Base-by-base conservation (phyloP, 2,797 vertebrate genomes). In the Sebastes wilsoni region DNA sequence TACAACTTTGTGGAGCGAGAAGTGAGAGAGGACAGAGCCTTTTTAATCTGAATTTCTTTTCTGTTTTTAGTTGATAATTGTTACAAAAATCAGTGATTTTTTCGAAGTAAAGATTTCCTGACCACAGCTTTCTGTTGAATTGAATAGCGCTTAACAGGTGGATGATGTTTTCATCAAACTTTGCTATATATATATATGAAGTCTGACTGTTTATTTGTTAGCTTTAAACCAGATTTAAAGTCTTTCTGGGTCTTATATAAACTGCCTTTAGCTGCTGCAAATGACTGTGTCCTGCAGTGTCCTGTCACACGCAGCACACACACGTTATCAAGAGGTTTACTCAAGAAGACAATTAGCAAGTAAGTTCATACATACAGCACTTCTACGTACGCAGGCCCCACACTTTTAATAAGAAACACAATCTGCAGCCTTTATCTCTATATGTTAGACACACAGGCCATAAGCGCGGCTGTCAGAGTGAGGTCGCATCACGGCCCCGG, bases 351-450 rank as follows among this genome's bases (percentile, higher is more conserved):
- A 88, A 83, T 96, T 96, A 95, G 91, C 85, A 52, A 66, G 86
- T 36, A 75, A 88, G 82, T 90, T 80, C 85, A 67, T 71, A 36
- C 42, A 34, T 77, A 49, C 22, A 77, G 72, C 62, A 91, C 94
- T 84, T 91, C 79, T 91, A 92, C 93, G 93, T 93, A 95, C 94
- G 93, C 91, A 66, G 20, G 20, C 49, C 18, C 32, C 55, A 20
- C 59, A 71, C 65, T 22, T 88, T 84, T 89, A 95, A 96, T 96
- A 95, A 93, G 93, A 95, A 96, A 94, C 80, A 91, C 94, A 91
- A 93, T 93, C 79, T 93, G 85, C 85, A 91, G 89, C 94, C 94
- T 92, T 95, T 94, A 93, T 91, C 82, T 86, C 84, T 60, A 14
- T 7, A 58, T 55, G 80, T 84, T 79, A 85, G 66, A 69, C 79